These are phyloP conservation scores for Tinea trinotella DNA, from an alignment of 2,888 invertebrate genomes.

Conservation along the genomic window DNA sequence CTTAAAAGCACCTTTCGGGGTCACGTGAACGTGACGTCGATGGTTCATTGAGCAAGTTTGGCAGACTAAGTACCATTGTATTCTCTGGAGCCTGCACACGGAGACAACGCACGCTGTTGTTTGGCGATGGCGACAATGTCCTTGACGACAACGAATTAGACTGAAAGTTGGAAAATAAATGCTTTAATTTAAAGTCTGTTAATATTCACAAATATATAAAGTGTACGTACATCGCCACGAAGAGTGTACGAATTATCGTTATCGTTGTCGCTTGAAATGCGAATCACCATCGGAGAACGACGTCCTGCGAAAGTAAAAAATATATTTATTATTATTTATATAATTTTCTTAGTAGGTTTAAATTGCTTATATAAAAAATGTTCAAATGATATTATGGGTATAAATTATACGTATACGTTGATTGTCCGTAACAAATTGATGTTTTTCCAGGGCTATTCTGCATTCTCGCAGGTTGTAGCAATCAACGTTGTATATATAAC, in stretches of 20 bases:
- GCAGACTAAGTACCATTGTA: conserved; percentile 83
- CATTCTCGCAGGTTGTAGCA: too few species aligned
- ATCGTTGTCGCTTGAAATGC: not conserved
- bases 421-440: too few species aligned
- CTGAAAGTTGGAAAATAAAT: too few species aligned
- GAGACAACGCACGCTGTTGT: conserved; percentile 48
- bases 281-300: not conserved
- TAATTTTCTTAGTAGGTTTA: too few species aligned
- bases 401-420: too few species aligned
- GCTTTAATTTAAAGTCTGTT: too few species aligned
- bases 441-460: too few species aligned
- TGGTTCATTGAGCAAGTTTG: conserved; percentile 73
- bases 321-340: conserved; percentile 5
- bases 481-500: too few species aligned
- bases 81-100: conserved; percentile 79
- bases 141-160: not conserved
- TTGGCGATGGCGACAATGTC: not conserved
- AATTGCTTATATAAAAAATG: too few species aligned
- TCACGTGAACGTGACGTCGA: conserved; percentile 34
- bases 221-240: too few species aligned
- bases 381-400: too few species aligned
- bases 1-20: conserved; percentile 14
- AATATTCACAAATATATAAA: too few species aligned
- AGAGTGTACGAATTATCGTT: not conserved
- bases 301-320: not conserved